A percentile compares a stretch with the other conserved stretches of the same genome.
Evolutionary conservation across 2,797 vertebrate genomes (phyloP).

Genomic region (Darevskia mixta): DNA sequence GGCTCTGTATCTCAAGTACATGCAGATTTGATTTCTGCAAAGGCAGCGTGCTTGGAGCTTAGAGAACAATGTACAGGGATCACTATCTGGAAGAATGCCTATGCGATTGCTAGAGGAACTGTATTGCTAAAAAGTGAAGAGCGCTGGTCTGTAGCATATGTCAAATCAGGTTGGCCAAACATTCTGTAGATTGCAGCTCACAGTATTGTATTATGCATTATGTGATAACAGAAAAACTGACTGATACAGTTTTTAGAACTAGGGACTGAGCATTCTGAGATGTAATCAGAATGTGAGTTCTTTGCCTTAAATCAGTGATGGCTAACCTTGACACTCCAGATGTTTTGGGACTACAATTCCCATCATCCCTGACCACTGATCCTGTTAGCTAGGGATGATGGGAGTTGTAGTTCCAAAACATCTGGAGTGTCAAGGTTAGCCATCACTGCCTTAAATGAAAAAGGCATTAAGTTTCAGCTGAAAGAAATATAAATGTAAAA

Average conservation of each 20-base stretch:
- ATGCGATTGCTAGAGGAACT: slow-evolving; percentile 42
- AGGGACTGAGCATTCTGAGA: neutral
- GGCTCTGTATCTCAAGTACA: slow-evolving; percentile 12
- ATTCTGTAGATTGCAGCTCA: neutral
- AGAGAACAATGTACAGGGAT: slow-evolving; percentile 34
- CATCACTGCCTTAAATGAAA: slow-evolving; percentile 3
- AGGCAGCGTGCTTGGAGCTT: slow-evolving; percentile 38
- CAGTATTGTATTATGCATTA: neutral
- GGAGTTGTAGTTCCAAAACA: too few species aligned
- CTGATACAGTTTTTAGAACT: neutral
- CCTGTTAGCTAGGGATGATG: too few species aligned
- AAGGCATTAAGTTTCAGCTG: neutral
- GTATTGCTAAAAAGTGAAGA: slow-evolving; percentile 35
- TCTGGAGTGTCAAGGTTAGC: too few species aligned
- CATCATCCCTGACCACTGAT: too few species aligned
- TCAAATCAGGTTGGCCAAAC: slow-evolving; percentile 37
- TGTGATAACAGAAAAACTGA: neutral
- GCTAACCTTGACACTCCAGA: too few species aligned
- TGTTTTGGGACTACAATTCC: too few species aligned
- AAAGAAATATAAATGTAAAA: neutral
- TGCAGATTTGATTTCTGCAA: slow-evolving; percentile 37
- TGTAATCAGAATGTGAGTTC: neutral
- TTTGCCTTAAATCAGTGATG: neutral
- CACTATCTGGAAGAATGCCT: slow-evolving; percentile 31
- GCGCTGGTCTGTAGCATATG: slow-evolving; percentile 18